phyloP scores from a whole-genome alignment of 2,797 vertebrate species.

The Poeciliopsis gracilis region DNA sequence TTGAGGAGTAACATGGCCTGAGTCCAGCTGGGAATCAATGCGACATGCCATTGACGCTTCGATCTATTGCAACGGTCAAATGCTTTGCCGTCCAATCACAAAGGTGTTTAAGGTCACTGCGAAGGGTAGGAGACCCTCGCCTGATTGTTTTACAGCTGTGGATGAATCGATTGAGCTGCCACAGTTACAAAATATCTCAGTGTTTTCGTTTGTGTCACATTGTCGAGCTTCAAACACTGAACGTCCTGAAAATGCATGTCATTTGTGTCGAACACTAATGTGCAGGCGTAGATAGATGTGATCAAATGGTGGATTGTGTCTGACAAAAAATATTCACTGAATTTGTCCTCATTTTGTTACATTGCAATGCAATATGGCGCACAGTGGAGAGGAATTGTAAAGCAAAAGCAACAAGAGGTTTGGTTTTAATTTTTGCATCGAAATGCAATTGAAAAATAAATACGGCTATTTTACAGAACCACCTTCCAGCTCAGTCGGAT shows the following conservation, averaged over 20 bases:
- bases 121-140: slow-evolving; percentile 50
- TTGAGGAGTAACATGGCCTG: slow-evolving; percentile 18
- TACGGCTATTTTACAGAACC: not conserved
- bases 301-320: not conserved
- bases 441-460: not conserved
- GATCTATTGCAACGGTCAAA: slow-evolving; percentile 65
- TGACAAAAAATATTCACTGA: not conserved
- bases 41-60: slow-evolving; percentile 62
- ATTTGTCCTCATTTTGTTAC: not conserved
- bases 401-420: not conserved
- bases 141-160: slow-evolving; percentile 52
- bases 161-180: slow-evolving; percentile 60
- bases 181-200: slow-evolving; percentile 32
- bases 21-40: slow-evolving; percentile 66
- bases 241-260: not conserved
- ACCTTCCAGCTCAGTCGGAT: not conserved
- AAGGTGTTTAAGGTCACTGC: slow-evolving; percentile 67
- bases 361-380: not conserved
- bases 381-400: not conserved
- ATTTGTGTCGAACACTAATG: not conserved
- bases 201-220: slow-evolving; percentile 1
- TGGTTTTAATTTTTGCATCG: not conserved
- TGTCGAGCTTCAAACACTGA: no score
- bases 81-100: slow-evolving; percentile 67
- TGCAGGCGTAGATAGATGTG: not conserved